Evolutionary conservation across 2,888 invertebrate species (phyloP), one percentile per base, ranked within the genome.

Genomic region (Autographa gamma): DNA sequence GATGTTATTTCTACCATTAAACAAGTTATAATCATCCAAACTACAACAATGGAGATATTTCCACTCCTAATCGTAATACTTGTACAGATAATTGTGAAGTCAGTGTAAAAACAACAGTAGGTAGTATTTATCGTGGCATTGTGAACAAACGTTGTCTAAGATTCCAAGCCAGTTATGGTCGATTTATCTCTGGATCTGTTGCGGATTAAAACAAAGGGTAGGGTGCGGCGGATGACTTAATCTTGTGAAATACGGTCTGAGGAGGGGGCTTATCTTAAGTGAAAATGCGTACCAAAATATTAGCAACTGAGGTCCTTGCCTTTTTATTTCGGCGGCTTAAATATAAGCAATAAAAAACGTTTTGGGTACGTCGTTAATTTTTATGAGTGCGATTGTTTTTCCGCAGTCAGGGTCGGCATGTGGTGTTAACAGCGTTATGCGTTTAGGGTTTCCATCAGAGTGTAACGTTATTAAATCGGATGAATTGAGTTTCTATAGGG

Each of bases 221-320:
- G 66, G 85, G 82, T 76, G 81, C 77, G 86, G 80, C 77, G 73
- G 84, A 84, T 85, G 88, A 86, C 88, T 89, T 90, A 89, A 90
- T 90, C 90, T 90, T 86, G 85, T 90, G 83, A 91, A 91, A 90
- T 90, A 90, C 88, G 88, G 87, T 86, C 83, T 79, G 66, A 66
- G 71, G 76, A 80, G 83, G 80, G 77, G 83, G 86, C 86, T 91
- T 91, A 91, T 90, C 90, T 91, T 83, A 88, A 90, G 89, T 89
- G 88, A 89, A 90, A 91, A 90, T 80, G 85, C 85, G 85, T 85
- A 85, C 81, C 85, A 86, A 86, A 90, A 89, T 86, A 88, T 88
- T 87, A 88, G 86, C 85, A 81, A 85, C 80, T 77, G 81, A 69
- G 74, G 81, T 65, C 61, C 66, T 73, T 2, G 48, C 19, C 74